These are phyloP conservation scores for Patella vulgata DNA, from an alignment of 1,140 invertebrate genomes.

Conservation along the genomic window DNA sequence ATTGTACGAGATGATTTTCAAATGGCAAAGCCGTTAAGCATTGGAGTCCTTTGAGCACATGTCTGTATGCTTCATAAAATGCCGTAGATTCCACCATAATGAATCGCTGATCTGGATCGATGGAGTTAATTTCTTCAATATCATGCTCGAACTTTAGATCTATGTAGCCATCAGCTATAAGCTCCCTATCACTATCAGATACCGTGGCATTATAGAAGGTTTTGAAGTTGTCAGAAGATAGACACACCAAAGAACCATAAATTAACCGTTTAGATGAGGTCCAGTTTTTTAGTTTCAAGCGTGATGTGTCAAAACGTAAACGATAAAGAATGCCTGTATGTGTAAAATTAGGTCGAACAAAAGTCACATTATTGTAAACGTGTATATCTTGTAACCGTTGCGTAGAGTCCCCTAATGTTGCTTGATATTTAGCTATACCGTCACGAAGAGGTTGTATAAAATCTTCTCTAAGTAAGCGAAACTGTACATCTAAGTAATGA, in stretches of 20 bases:
- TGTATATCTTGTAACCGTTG: conserved; percentile 10
- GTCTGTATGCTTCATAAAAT: conserved; percentile 69
- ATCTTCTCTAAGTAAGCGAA: conserved; percentile 80
- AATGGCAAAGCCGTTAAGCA: conserved; percentile 60
- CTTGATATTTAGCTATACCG: conserved; percentile 55
- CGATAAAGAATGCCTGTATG: conserved; percentile 12
- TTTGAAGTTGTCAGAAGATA: conserved; percentile 75
- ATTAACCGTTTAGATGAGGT: conserved; percentile 72
- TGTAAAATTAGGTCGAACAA: conserved; percentile 8
- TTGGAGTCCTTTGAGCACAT: conserved; percentile 66
- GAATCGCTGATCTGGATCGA: conserved; percentile 13
- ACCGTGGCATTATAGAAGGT: conserved; percentile 76
- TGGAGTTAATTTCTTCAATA: conserved; percentile 17
- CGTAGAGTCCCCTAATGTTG: not conserved
- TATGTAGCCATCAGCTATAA: conserved; percentile 20
- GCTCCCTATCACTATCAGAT: conserved; percentile 68
- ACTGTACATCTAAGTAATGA: conserved; percentile 83
- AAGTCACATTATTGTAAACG: conserved; percentile 15
- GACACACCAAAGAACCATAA: conserved; percentile 76
- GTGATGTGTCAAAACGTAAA: conserved; percentile 38
- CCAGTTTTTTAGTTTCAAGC: conserved; percentile 49
- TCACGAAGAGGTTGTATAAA: conserved; percentile 64
- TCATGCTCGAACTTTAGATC: conserved; percentile 59
- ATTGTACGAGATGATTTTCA: conserved; percentile 49
- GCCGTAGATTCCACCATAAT: conserved; percentile 69